Conservation (phyloP, 2,888 invertebrate genomes). For the Stegophylla sp. region DNA sequence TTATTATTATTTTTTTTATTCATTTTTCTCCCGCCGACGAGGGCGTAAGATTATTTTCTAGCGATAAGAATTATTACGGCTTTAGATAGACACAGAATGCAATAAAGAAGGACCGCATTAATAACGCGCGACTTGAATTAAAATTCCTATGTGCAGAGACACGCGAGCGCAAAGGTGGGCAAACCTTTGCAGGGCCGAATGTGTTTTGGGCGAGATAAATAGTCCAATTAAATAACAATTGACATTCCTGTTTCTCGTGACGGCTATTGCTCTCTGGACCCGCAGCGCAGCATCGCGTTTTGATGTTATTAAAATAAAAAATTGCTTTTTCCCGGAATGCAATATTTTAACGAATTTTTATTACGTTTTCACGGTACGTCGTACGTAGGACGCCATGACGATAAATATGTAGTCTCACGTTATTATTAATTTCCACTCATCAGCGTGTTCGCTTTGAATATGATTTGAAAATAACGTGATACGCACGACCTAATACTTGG, state of each 20-base stretch:
- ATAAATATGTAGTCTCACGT: no score
- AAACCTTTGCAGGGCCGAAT: no score
- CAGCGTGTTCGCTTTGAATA: no score
- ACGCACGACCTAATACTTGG: no score
- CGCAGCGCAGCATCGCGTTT: neutral
- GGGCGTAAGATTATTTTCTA: slow-evolving; percentile 30
- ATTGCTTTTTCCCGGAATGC: neutral
- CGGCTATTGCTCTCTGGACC: no score
- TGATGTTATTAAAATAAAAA: neutral
- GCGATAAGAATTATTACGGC: slow-evolving; percentile 28
- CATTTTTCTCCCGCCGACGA: slow-evolving; percentile 8
- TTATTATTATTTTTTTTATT: slow-evolving; percentile 24
- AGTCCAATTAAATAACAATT: slow-evolving; percentile 41
- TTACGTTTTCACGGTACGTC: neutral
- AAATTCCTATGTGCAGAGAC: slow-evolving; percentile 35
- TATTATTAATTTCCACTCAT: no score
- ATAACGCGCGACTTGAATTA: slow-evolving; percentile 38
- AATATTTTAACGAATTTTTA: neutral
- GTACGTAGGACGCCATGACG: no score
- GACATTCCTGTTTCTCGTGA: slow-evolving; percentile 31
- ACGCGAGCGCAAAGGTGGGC: slow-evolving; percentile 9
- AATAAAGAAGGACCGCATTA: slow-evolving; percentile 39
- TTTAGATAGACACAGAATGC: slow-evolving; percentile 15
- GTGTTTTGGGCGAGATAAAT: slow-evolving; percentile 43
- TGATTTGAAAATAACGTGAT: no score